Evolutionary conservation across 1,140 invertebrate genomes (phyloP), one percentile per base, ranked within the genome.

Genomic region (Leptinotarsa texana): DNA sequence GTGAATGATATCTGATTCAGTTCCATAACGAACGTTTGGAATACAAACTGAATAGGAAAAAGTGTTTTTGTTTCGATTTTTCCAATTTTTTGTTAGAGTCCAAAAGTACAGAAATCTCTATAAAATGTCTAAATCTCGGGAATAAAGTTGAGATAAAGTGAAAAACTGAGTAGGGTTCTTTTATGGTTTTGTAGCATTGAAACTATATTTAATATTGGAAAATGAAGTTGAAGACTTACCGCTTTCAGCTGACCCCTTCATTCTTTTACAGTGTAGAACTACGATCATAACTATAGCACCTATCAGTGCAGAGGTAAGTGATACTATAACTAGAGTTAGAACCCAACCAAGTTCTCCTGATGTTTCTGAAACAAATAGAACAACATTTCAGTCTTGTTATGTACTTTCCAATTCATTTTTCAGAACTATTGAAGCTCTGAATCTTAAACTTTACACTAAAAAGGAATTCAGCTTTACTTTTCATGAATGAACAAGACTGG

Each of bases 211-310:
- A 8, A 42, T 42, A 42, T 42, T 42, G 8, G 33, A 42, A 42
- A 42, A 42, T 42, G 33, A 11, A 3, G 33, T 6, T 42, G 8
- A 3, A 42, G n/a, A 72, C 71, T 48, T n/a, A 72, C 71, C 71
- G 27, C 42, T 42, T 63, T 27, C 71, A 15, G 13, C 22, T 1
- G 71, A 61, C 1, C 18, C 27, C 11, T 72, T 72, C 22, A 70
- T 88, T 86, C 87, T 87, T 85, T 85, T 88, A 84, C 87, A 88
- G 81, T 87, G 87, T 81, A 88, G 83, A 79, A 87, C 85, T 85
- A 86, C 85, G 82, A 88, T 87, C 87, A 88, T 88, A 79, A 88
- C 80, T 80, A 88, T 86, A 82, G 87, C 87, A 79, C 87, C 87
- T 83, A 88, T 85, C 74, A 87, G 80, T 80, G 87, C 87, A 72